Evolutionary conservation across 2,888 invertebrate genomes (phyloP), one percentile per base, ranked within the genome.

Genomic region (Pristionchus exspectatus): DNA sequence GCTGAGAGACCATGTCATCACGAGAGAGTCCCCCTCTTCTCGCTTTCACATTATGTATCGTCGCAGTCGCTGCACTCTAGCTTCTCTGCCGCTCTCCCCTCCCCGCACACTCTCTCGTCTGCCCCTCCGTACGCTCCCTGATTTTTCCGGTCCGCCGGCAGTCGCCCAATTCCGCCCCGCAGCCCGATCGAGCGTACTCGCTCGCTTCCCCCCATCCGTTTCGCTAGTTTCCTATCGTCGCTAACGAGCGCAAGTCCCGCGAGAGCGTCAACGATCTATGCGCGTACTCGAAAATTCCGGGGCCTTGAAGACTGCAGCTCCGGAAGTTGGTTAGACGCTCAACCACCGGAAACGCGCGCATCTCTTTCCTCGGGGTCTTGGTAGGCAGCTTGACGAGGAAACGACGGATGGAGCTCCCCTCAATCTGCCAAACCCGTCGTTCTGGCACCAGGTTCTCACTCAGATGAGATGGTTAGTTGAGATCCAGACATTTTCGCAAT

Each of bases 81-180:
- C 44, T 50, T 50, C 44, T 50, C 44, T 50, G 44, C 44, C 63
- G 63, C 63, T 63, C 63, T 63, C 63, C 18, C 21, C 7, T 21
- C 9, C 18, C 21, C 63, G 0, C 44, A 9, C 9, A 12, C 44
- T 50, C 44, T 50, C 44, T 50, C 44, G 12, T 9, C 44, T 9
- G 9, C 16, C 74, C 18, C 74, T 74, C 18, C 14, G 33, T 16
- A 14, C n/a, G 33, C 74, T 74, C 74, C 30, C 74, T 74, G 74
- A 74, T 74, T 74, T 74, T 74, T 74, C 74, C 74, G 74, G 74
- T 74, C 74, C 74, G 74, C 74, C 33, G 74, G 14, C 33, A 14
- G 18, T 33, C 16, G 74, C 38, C 74, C 74, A 38, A 74, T 74
- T 74, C 74, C 74, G 74, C 38, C 72, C 74, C 10, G 9, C 44